phyloP scores from a whole-genome alignment of 1,140 invertebrate species.

The Bombus confusus region DNA sequence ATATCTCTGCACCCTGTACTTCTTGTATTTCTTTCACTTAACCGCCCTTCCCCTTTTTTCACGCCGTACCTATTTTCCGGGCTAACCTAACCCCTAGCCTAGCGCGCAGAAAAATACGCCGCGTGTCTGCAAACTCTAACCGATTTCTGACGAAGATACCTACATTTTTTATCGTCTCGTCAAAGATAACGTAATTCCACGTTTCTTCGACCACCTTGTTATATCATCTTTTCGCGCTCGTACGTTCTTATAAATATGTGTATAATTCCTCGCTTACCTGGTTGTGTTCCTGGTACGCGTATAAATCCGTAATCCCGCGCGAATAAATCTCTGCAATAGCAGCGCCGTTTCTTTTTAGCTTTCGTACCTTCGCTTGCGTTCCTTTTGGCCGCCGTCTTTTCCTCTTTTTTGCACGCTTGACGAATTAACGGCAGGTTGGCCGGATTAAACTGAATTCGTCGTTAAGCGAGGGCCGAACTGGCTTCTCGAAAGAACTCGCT shows the following conservation, averaged over 20 bases:
- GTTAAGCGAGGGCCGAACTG: constrained; percentile 23
- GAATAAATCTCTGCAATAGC: neutral
- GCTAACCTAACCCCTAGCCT: too few relatives aligned
- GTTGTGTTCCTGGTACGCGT: neutral
- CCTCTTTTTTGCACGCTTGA: neutral
- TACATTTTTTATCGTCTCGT: too few relatives aligned
- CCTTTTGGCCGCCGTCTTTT: neutral
- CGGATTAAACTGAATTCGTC: constrained; percentile 24
- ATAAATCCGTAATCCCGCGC: constrained; percentile 10
- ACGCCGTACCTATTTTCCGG: neutral
- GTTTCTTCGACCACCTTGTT: neutral
- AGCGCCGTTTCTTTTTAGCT: neutral
- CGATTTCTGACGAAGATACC: too few relatives aligned
- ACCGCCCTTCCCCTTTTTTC: neutral
- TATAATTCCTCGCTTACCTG: neutral
- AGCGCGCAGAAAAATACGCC: too few relatives aligned
- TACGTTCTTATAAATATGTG: constrained; percentile 12
- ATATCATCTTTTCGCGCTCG: neutral
- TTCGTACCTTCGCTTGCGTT: neutral
- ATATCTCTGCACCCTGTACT: neutral
- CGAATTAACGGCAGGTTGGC: constrained; percentile 20
- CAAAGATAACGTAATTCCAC: too few relatives aligned
- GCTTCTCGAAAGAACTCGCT: neutral
- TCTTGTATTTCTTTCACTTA: too few relatives aligned
- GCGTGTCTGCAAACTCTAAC: too few relatives aligned